Evolutionary conservation across 2,888 invertebrate genomes (phyloP), one percentile per base, ranked within the genome.

Genomic region (Caenorhabditis macrosperma): DNA sequence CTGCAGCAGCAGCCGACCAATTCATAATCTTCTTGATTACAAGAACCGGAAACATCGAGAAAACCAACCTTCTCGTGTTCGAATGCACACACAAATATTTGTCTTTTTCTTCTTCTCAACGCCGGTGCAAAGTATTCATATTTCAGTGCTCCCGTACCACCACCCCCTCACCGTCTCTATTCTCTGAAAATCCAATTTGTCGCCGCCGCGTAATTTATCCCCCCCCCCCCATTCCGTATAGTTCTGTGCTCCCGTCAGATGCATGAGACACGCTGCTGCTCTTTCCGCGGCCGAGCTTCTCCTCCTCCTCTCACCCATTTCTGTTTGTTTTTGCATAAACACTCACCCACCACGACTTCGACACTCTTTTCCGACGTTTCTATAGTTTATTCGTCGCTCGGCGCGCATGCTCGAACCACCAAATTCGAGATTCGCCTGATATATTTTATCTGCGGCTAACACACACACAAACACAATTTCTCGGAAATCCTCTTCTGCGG

Each of bases 281-380:
- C 60, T 71, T 64, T 64, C 64, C 63, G 57, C 72, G 41, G n/a
- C n/a, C n/a, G 61, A 20, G 61, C 48, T 57, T 46, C 33, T 46
- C 63, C 48, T 57, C 20, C 33, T 46, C 63, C 52, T 55, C 54
- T 79, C 69, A 57, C 57, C 57, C 55, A 77, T 69, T 72, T 72
- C 57, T 77, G 77, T 77, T 77, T 77, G 77, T 77, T 77, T 77
- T 77, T 77, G 77, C 77, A 77, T 77, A 77, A 77, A 75, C 72
- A 72, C 72, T 72, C 72, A 57, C 61, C 68, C 61, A 26, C 61
- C 44, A 72, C 72, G 72, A 72, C 72, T 72, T 72, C 72, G 64
- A 64, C 63, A 63, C 71, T 63, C 61, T 71, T 71, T 72, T 35
- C 22, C 61, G 48, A 72, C 64, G 63, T 72, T 72, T 64, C 71